Base-by-base conservation (phyloP, 2,888 invertebrate genomes). In the Cantharis rustica region DNA sequence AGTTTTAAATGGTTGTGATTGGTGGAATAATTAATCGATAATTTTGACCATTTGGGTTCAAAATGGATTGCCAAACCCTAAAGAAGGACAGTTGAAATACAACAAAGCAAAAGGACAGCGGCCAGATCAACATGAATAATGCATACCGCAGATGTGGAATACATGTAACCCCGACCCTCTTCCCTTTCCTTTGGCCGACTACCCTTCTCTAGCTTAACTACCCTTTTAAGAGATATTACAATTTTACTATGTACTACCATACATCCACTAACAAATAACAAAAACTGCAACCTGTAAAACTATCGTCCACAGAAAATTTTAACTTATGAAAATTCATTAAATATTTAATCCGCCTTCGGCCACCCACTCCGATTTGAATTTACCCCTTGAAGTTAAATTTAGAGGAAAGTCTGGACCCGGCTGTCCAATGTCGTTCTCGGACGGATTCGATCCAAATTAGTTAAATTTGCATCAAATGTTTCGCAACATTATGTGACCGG, bases 111-210 rank as follows among this genome's bases (percentile, higher is more conserved):
- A 75, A 86, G 87, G 87, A 87, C 88, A 87, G 84, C 87, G 87
- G 87, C 86, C 87, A 86, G 86, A 85, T 87, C 83, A 86, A 86
- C 87, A 88, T 88, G 88, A 88, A 88, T 88, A 87, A 88, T 88
- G 88, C 87, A 88, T 88, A 84, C 86, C 88, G 87, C 88, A 88
- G 88, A 88, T 88, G 88, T 86, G 87, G 88, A 88, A 88, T 87
- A 87, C 88, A 86, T 88, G 88, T 88, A 87, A 84, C 82, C 81
- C 79, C 80, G 81, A 81, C 81, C 81, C 79, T 77, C 70, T 63
- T 73, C 76, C 77, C 76, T 73, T 73, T 69, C 76, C 76, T 78
- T 78, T 76, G 80, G 80, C 81, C 76, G 81, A 81, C 81, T 80
- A 80, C 78, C 82, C 83, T 81, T 81, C 79, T 75, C 80, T 79